Percentiles rank a stretch among this genome's conserved stretches.
Evolutionary conservation across 2,113 vertebrate genomes (phyloP).

Genomic region (Pelvicachromis taeniatus): DNA sequence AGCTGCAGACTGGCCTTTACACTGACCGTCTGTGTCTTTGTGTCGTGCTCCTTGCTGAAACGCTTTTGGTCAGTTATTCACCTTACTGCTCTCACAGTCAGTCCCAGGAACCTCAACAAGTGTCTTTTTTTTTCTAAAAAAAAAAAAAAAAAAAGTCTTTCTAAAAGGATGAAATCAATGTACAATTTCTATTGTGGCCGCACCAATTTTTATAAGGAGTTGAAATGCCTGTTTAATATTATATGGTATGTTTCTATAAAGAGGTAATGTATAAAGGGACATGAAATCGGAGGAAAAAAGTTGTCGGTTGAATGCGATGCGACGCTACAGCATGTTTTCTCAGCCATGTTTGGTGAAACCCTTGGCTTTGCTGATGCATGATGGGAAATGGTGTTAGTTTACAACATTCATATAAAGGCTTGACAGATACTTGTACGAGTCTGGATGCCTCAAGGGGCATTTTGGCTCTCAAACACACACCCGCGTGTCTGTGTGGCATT

Average conservation of each 20-base stretch:
- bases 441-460: slow-evolving; percentile 11
- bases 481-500: neutral
- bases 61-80: slow-evolving; percentile 19
- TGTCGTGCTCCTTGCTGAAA: slow-evolving; percentile 19
- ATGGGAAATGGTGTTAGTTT: slow-evolving; percentile 45
- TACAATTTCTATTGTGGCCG: slow-evolving; percentile 62
- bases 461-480: slow-evolving; percentile 1
- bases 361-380: slow-evolving; percentile 48
- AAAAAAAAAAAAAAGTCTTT: slow-evolving; percentile 52
- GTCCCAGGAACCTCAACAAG: slow-evolving; percentile 64
- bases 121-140: slow-evolving; percentile 66
- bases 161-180: slow-evolving; percentile 32
- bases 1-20: slow-evolving; percentile 22
- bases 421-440: neutral
- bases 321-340: slow-evolving; percentile 30
- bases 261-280: slow-evolving; percentile 2
- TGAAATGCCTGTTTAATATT: slow-evolving; percentile 63
- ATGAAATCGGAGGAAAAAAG: neutral
- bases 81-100: neutral
- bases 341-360: neutral
- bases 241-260: slow-evolving; percentile 41
- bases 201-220: slow-evolving; percentile 66
- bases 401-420: slow-evolving; percentile 26
- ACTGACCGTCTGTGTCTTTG: slow-evolving; percentile 20
- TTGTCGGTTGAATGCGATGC: neutral